Base-by-base conservation (phyloP, 1,140 invertebrate species). In the Hyles euphorbiae region DNA sequence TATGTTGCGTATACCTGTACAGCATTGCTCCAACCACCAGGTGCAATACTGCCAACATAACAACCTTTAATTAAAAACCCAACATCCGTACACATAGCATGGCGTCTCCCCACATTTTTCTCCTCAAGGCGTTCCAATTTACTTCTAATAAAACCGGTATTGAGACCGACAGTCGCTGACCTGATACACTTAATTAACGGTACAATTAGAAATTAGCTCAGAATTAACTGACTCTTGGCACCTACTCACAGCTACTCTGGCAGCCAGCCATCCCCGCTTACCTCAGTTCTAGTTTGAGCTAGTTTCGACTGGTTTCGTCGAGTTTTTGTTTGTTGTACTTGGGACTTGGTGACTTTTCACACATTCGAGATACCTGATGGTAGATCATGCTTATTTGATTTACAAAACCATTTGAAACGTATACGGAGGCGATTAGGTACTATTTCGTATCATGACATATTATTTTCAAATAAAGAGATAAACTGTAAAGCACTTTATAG, bases 221-320 rank as follows among this genome's bases (percentile, higher is more conserved):
- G 76, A 73, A 81, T 77, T 76, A 77, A 78, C 74, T 72, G 72
- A 75, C 68, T 79, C 69, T 84, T 84, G 77, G 81, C 77, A 81
- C 63, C 69, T 71, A 59, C 64, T 67, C 58, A 60, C 63, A 65
- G 68, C 67, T 62, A 61, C 54, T 68, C 73, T 84, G 81, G 79
- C 81, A 78, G 50, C 53, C 10, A 52, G 79, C 81, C 79, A 83
- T 78, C 57, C 69, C 40, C 72, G 59, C 68, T 67, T 69, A 80
- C 74, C 77, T 79, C 65, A 54, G 65, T 72, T 74, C 68, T 71
- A 72, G 70, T 72, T 77, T 72, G 70, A 72, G 70, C 74, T 61
- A 78, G 74, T 81, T 81, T 73, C 69, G 68, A 48, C 47, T 48
- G n/a, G 5, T 48, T 22, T 8, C 11, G n/a, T n/a, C 2, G 9